Base-by-base conservation (phyloP, 2,888 invertebrate species). In the Eueremaeus valkanovi region DNA sequence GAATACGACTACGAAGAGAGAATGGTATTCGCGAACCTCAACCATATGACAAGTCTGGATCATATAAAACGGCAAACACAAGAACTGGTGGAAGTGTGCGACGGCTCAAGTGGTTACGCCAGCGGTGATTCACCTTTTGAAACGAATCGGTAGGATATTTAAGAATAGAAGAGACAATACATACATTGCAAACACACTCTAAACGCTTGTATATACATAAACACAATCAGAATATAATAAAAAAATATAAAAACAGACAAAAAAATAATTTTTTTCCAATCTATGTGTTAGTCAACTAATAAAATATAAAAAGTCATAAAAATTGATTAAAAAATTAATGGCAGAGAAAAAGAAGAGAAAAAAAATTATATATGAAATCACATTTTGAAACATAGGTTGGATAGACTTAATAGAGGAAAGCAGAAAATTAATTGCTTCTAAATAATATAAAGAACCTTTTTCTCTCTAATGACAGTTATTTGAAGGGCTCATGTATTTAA, bases 1-100 rank as follows among this genome's bases (percentile, higher is more conserved):
- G 93, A 94, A 85, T 93, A 93, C 85, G 94, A 95, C 85, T 94
- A 94, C 84, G 93, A 94, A 83, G 94, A 94, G 84, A 85, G 93
- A 81, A 88, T 93, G 75, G 75, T 72, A 9, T 73, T 75, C 24
- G 72, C 36, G 11, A 72, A 75, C 36, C 21, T 75, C 11, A 72
- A 72, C 27, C 55, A 75, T 33, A 42, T 75, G 72, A 73, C 42
- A 33, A 51, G 40, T 72, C 45, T 75, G 72, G 72, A 75, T 16
- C 75, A 72, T 24, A 55, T 72, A 24, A 51, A 66, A 36, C 51
- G 72, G 8, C 75, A 75, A 31, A 72, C 75, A 13, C 72, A 72
- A 40, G 72, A 75, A 45, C 24, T 72, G n/a, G 63, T 45, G 16
- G 72, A 75, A 27, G 45, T 75, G 33, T 75, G 75, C 29, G 75